Evolutionary conservation across 64 coral and sea anemone species (phyloP).

Genomic region (Astreopora myriophthalma): DNA sequence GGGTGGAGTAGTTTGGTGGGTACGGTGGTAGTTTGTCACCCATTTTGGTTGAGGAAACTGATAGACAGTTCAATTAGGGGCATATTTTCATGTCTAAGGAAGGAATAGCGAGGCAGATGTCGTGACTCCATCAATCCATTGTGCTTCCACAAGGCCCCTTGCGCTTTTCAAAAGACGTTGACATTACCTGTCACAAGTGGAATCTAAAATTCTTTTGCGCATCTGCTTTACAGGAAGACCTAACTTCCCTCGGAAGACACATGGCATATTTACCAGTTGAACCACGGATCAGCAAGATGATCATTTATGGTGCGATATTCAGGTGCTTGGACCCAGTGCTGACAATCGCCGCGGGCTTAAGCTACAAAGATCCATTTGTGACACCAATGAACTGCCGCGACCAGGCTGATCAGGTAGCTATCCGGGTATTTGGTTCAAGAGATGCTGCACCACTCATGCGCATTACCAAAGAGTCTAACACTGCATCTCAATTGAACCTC

Average conservation of each 20-base stretch:
- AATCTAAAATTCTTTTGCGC: neutral
- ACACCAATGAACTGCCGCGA: constrained; percentile 76
- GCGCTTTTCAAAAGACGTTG: neutral
- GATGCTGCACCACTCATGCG: neutral
- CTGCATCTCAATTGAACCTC: no score
- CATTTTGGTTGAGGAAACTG: no score
- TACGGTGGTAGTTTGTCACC: no score
- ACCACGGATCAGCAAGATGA: constrained; percentile 86
- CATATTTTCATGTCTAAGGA: no score
- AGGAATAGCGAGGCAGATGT: no score
- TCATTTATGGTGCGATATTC: constrained; percentile 82
- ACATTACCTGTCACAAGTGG: neutral
- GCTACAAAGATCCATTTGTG: constrained; percentile 87
- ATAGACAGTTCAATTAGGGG: no score
- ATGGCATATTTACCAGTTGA: constrained; percentile 86
- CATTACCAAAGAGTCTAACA: no score
- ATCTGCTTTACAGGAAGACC: constrained; percentile 37
- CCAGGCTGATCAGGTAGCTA: constrained; percentile 83
- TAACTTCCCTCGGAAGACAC: constrained; percentile 71
- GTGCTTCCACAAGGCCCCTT: no score
- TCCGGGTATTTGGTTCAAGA: neutral
- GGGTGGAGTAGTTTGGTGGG: no score
- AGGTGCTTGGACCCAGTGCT: constrained; percentile 86
- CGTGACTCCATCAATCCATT: no score
- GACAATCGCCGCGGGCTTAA: constrained; percentile 81